Evolutionary conservation across 2,113 vertebrate species (phyloP).

Genomic region (Bos indicus): DNA sequence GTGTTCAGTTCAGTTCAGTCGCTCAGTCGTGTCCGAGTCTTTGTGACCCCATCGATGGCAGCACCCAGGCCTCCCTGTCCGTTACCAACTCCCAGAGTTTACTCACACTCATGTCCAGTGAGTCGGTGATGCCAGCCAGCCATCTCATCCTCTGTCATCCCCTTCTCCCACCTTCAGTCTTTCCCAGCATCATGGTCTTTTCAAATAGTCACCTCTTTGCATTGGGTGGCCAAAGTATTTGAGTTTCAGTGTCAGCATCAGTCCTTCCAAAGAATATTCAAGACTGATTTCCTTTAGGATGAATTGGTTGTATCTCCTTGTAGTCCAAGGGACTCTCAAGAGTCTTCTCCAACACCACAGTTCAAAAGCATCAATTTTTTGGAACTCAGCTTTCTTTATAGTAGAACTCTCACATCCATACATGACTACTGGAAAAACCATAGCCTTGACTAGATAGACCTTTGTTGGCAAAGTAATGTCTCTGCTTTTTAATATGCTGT

Average conservation of each 20-base stretch:
- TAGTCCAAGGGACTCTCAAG: background rate
- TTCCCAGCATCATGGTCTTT: background rate
- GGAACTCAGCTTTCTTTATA: rapidly evolving
- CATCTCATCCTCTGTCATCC: background rate
- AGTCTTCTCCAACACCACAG: background rate
- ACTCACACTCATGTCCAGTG: background rate
- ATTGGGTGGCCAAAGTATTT: background rate
- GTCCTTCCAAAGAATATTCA: background rate
- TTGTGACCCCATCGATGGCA: background rate
- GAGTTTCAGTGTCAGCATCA: background rate
- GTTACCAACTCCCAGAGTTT: background rate
- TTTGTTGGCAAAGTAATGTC: too few species aligned
- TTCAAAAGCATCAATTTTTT: background rate
- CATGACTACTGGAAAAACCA: background rate
- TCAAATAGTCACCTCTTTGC: background rate
- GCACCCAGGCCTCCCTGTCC: background rate
- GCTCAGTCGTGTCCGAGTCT: background rate
- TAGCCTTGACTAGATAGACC: too few species aligned
- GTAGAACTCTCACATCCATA: background rate
- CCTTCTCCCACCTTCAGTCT: background rate
- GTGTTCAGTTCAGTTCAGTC: background rate
- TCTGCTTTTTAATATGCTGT: too few species aligned
- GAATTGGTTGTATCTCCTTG: background rate
- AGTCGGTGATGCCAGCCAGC: background rate
- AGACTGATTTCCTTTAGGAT: background rate